Percentiles rank a stretch among this genome's conserved stretches.
Evolutionary conservation across 2,113 vertebrate species (phyloP).

Genomic region (Perca schrenkii): DNA sequence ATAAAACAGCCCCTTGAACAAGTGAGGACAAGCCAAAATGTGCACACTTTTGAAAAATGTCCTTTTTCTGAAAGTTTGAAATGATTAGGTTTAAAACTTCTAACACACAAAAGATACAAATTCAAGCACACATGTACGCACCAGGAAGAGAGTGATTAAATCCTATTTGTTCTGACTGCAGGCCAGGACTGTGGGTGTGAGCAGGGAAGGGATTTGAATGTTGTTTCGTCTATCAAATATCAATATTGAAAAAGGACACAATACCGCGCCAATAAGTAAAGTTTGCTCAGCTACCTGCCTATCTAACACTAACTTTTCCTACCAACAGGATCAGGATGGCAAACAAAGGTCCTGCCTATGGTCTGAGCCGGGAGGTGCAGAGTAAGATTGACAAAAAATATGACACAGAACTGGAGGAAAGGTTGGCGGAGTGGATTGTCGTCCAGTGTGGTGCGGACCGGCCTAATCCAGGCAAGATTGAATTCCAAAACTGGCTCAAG

Average conservation of each 20-base stretch:
- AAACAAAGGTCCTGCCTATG: constrained; percentile 80
- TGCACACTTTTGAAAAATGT: not conserved
- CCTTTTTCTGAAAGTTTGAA: not conserved
- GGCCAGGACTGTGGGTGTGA: constrained; percentile 50
- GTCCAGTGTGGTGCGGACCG: constrained; percentile 88
- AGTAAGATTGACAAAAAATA: constrained; percentile 98
- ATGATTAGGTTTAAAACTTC: not conserved
- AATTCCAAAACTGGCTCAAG: constrained; percentile 97
- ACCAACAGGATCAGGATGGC: constrained; percentile 76
- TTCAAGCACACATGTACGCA: not conserved
- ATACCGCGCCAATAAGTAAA: not conserved
- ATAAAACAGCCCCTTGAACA: not conserved
- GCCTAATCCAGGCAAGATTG: constrained; percentile 88
- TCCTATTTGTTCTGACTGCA: constrained; percentile 41
- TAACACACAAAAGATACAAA: not conserved
- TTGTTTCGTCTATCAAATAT: constrained; percentile 41
- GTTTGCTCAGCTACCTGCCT: constrained; percentile 12
- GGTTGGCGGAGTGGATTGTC: constrained; percentile 92
- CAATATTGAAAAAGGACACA: constrained; percentile 30
- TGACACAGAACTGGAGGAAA: constrained; percentile 92
- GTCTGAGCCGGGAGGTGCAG: constrained; percentile 88
- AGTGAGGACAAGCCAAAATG: not conserved
- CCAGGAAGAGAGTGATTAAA: constrained; percentile 29
- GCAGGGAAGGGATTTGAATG: constrained; percentile 13
- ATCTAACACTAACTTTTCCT: constrained; percentile 30